Conservation (phyloP, 1,140 invertebrate species). For the Caenorhabditis latens region DNA sequence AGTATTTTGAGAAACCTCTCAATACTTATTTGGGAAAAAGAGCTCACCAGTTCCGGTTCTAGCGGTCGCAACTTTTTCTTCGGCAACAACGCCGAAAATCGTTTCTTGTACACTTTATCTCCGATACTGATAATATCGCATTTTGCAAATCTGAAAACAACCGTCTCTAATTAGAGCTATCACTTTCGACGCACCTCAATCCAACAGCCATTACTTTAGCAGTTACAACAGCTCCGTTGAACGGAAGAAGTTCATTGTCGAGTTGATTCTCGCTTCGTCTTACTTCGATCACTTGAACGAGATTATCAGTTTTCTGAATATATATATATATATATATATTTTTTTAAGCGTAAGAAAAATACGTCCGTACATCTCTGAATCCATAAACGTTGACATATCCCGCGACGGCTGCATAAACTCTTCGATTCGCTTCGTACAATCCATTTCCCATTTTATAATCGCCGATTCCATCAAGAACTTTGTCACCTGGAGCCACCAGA, state of each 20-base stretch:
- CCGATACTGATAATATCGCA: conserved; percentile 40
- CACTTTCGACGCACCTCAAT: not conserved
- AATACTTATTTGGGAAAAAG: not conserved
- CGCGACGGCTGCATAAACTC: not conserved
- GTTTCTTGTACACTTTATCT: conserved; percentile 27
- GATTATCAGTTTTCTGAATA: conserved; percentile 37
- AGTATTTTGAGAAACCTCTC: not conserved
- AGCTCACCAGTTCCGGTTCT: conserved; percentile 13
- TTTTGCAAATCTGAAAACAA: not conserved
- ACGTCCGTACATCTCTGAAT: not conserved
- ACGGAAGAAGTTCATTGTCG: conserved; percentile 31
- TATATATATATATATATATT: no score
- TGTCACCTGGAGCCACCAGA: conserved; percentile 15
- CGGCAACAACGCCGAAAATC: conserved; percentile 20
- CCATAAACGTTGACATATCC: conserved; percentile 15
- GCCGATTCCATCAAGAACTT: conserved; percentile 16
- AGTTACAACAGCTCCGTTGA: conserved; percentile 16
- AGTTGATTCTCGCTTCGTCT: conserved; percentile 1
- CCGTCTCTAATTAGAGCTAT: no score
- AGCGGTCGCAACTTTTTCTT: conserved; percentile 25
- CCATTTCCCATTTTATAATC: conserved; percentile 35
- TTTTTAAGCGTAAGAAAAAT: not conserved
- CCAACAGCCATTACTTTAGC: conserved; percentile 45
- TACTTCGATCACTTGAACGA: conserved; percentile 39
- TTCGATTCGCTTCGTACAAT: conserved; percentile 32